These are phyloP conservation scores for Coluber constrictor DNA, from an alignment of 2,797 vertebrate genomes.

Conservation along the genomic window DNA sequence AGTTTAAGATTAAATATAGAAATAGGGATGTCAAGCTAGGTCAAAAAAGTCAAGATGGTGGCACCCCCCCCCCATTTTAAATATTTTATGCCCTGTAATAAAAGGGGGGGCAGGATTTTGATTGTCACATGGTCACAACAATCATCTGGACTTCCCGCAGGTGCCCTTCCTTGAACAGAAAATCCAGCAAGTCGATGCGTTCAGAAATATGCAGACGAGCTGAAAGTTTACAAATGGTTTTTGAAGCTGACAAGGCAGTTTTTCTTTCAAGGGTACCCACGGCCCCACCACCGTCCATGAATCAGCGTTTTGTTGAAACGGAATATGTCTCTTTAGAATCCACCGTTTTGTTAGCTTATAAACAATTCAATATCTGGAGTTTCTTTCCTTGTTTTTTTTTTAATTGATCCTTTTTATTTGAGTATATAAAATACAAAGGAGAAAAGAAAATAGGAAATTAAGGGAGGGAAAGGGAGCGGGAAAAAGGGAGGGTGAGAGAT, in stretches of 20 bases:
- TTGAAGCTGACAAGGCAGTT: not conserved
- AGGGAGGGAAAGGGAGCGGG: too few species aligned
- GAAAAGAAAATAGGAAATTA: too few species aligned
- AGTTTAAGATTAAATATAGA: not conserved
- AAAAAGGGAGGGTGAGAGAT: too few species aligned
- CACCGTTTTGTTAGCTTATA: too few species aligned
- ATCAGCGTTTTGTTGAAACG: not conserved
- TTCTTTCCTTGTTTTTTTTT: too few species aligned
- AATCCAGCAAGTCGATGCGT: not conserved
- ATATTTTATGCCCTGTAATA: not conserved
- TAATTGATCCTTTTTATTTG: too few species aligned
- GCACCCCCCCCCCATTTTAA: not conserved
- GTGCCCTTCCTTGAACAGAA: not conserved
- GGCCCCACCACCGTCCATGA: not conserved
- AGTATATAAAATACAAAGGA: too few species aligned
- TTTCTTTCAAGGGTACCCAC: not conserved
- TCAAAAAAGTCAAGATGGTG: not conserved
- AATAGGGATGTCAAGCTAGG: not conserved
- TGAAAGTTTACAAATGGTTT: not conserved
- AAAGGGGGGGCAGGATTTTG: not conserved
- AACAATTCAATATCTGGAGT: not conserved
- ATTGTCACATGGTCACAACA: not conserved
- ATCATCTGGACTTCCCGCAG: not conserved
- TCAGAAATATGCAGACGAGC: not conserved
- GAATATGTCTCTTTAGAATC: not conserved